Evolutionary conservation across 2,888 invertebrate genomes (phyloP), one percentile per base, ranked within the genome.

Genomic region (Endotricha flammealis): DNA sequence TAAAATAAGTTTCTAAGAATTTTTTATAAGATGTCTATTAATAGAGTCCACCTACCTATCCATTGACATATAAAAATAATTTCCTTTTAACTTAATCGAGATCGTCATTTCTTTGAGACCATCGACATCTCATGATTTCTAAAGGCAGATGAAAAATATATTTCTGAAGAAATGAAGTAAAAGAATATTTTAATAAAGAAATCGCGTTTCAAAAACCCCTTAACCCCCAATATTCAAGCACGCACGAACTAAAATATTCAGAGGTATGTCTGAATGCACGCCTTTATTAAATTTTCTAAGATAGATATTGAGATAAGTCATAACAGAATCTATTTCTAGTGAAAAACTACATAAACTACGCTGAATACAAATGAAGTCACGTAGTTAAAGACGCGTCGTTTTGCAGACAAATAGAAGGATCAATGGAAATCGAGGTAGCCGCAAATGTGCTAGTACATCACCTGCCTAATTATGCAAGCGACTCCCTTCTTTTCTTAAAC

Each of bases 401-500:
- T 20, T 31, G 27, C 27, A 1, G 27, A 7, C 20, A 22, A 31
- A 31, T 20, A 22, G 17, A 31, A 11, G 12, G n/a, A 22, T 31
- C 20, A 20, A 31, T 31, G 20, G 8, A 20, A 20, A 12, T 4
- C 12, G 22, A 31, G 20, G 2, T 7, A 20, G n/a, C 30, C 30
- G 4, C 22, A 16, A 20, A 2, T 30, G 11, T 20, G n/a, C n/a
- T n/a, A 31, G 20, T 22, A 31, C 12, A 12, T 17, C 30, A 12
- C 11, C 30, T 30, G 20, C 30, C 20, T 31, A 31, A 31, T 31
- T 31, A 31, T 31, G 30, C 22, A 31, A 20, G 30, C 30, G 22
- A 31, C 22, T 13, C 13, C 12, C 9, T 6, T 27, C 27, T 31
- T 20, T 12, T 11, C 30, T 20, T 20, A 8, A 30, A 20, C 8